Evolutionary conservation across 2,113 vertebrate species (phyloP).

Genomic region (Malurus elegans): DNA sequence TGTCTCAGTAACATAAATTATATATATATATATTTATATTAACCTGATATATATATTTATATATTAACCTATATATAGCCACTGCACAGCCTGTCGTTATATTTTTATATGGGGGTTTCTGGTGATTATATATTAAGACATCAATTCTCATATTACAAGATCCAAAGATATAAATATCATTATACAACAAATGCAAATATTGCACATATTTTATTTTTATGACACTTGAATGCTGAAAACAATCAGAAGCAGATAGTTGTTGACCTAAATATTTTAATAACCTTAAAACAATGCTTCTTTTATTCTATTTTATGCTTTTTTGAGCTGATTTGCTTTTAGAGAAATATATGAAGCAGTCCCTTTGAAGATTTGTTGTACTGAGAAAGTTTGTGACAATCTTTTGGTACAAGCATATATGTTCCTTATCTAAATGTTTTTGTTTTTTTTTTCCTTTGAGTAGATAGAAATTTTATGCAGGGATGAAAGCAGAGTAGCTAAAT

Average conservation of each 20-base stretch:
- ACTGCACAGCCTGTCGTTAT: background rate
- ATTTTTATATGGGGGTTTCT: slow-evolving; percentile 69
- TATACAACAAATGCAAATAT: slow-evolving; percentile 24
- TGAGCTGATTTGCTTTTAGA: background rate
- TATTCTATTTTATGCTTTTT: background rate
- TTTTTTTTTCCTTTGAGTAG: background rate
- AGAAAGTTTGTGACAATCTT: background rate
- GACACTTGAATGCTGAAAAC: slow-evolving; percentile 9
- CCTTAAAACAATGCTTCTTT: background rate
- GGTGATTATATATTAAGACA: slow-evolving; percentile 57
- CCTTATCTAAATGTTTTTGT: background rate
- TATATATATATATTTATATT: background rate
- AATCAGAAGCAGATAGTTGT: background rate
- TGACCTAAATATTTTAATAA: slow-evolving; percentile 5
- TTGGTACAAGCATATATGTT: background rate
- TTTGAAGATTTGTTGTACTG: background rate
- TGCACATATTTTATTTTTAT: slow-evolving; percentile 54
- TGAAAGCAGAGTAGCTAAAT: background rate
- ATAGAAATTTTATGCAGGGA: background rate
- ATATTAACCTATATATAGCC: slow-evolving; percentile 13
- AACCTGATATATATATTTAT: background rate
- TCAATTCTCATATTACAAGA: slow-evolving; percentile 51
- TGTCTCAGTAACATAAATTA: slow-evolving; percentile 22
- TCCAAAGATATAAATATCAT: slow-evolving; percentile 57
- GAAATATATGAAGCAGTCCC: background rate